phyloP scores from a whole-genome alignment of 2,888 invertebrate genomes.

The Drosophila pseudotalamancana region DNA sequence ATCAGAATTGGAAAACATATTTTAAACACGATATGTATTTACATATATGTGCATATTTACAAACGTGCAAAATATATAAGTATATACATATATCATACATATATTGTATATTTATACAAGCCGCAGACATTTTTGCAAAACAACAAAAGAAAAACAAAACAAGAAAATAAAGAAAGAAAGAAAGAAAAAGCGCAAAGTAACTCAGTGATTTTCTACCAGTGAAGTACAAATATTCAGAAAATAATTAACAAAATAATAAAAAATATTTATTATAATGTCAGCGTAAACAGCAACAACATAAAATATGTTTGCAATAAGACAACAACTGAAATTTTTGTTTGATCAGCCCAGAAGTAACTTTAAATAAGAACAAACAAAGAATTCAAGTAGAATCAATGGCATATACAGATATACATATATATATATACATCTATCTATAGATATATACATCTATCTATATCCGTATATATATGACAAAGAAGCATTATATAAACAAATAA shows the following conservation, averaged over 20 bases:
- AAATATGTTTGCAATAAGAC: conserved; percentile 28
- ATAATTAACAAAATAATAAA: conserved; percentile 39
- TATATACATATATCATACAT: conserved; percentile 28
- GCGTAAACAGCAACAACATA: conserved; percentile 21
- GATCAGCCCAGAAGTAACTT: conserved; percentile 20
- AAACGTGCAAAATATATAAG: conserved; percentile 8
- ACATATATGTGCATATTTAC: conserved; percentile 36
- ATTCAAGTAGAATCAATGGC: conserved; percentile 17
- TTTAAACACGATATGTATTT: conserved; percentile 35
- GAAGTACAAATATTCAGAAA: conserved; percentile 84
- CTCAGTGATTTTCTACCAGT: conserved; percentile 85
- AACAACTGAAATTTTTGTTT: conserved; percentile 40
- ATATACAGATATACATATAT: conserved; percentile 7
- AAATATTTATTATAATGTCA: conserved; percentile 20
- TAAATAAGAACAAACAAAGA: conserved; percentile 4
- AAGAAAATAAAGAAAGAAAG: conserved; percentile 30
- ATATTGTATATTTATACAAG: conserved; percentile 36
- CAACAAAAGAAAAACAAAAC: conserved; percentile 37
- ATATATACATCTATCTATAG: conserved; percentile 6
- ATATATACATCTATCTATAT: too few species aligned
- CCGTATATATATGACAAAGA: conserved; percentile 30
- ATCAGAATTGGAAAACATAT: conserved; percentile 51
- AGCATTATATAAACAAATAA: conserved; percentile 3
- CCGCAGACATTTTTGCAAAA: conserved; percentile 51
- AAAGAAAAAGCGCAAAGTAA: conserved; percentile 73